These are phyloP conservation scores for Psilopogon haemacephalus DNA, from an alignment of 2,113 vertebrate genomes.

Conservation along the genomic window DNA sequence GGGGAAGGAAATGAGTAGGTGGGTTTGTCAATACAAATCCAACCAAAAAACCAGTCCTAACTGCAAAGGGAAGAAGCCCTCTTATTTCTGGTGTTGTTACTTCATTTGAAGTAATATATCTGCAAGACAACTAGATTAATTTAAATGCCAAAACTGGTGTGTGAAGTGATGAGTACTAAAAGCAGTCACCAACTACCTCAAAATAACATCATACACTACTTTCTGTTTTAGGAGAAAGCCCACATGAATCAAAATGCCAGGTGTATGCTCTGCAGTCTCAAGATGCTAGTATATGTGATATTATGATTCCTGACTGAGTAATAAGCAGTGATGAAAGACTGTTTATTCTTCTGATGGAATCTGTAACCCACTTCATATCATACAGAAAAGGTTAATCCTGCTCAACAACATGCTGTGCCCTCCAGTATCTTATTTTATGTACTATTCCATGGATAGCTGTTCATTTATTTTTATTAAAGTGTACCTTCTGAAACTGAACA, in stretches of 20 bases:
- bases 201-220: background rate
- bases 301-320: background rate
- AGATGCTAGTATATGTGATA: background rate
- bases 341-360: background rate
- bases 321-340: background rate
- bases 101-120: background rate
- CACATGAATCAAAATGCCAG: background rate
- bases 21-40: background rate
- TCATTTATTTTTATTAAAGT: constrained; percentile 43
- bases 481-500: constrained; percentile 6
- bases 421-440: background rate
- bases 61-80: background rate
- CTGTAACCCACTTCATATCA: background rate
- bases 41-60: background rate
- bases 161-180: background rate
- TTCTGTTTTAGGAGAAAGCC: background rate
- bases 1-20: too few species aligned
- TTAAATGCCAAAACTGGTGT: background rate
- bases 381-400: constrained; percentile 2
- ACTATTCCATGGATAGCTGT: background rate
- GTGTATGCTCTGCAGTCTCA: background rate
- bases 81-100: background rate
- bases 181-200: background rate
- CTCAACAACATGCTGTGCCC: constrained; percentile 7
- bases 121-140: background rate